Evolutionary conservation across 2,797 vertebrate genomes (phyloP), one percentile per base, ranked within the genome.

Genomic region (Xenopus petersii): DNA sequence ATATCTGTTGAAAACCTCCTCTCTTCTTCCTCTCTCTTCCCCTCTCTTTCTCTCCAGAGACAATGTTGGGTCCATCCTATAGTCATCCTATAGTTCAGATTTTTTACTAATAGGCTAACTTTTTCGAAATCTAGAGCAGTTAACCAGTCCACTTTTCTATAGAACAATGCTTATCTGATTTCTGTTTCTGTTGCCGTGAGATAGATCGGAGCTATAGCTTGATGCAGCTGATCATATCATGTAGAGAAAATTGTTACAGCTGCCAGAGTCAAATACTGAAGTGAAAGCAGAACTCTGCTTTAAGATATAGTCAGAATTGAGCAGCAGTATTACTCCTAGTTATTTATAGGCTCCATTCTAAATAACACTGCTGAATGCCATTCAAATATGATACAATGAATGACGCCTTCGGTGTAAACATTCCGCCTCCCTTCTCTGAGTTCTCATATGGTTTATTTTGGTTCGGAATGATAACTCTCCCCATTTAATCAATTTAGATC

Each of bases 241-340:
- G 74, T 70, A 71, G 62, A 75, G 67, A 75, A 75, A 75, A 75
- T 75, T 70, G 68, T 75, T 71, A 70, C 30, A 71, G 74, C 74
- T 65, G 68, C 61, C 54, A 70, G 56, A 70, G 54, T 36, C 67
- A 33, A 26, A 64, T 60, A 60, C 21, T 49, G 54, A 46, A 70
- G 61, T 49, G 61, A 70, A 65, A 75, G 51, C 63, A 26, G 74
- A 75, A 64, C 67, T 75, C 21, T 60, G 63, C 67, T 47, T 70
- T 36, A 64, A 26, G 54, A 70, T 75, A 49, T 75, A 70, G 74
- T 69, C 58, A 75, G 73, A 51, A 51, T 56, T 16, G 15, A 64
- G 62, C 62, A 64, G 30, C 33, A 5, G 26, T 30, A 15, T 71
- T 62, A 6, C 46, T 62, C 16, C 15, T 54, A 33, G 74, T 47